These are phyloP conservation scores for Aphidoletes aphidimyza DNA, from an alignment of 2,888 invertebrate species.

Conservation along the genomic window DNA sequence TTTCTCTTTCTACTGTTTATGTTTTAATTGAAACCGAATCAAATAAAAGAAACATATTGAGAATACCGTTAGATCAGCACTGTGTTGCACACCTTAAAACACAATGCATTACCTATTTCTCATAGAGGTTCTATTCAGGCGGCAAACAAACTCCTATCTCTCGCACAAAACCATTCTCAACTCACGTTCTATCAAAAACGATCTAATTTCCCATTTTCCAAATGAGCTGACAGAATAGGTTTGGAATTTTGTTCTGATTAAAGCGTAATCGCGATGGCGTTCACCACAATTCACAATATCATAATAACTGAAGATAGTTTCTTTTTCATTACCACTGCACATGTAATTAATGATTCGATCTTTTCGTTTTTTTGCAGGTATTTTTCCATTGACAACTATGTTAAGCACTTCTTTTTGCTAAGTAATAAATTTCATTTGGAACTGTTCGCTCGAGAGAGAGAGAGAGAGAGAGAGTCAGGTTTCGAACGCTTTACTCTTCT, in stretches of 20 bases:
- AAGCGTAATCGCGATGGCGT: not conserved
- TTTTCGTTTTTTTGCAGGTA: not conserved
- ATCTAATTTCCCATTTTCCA: constrained; percentile 7
- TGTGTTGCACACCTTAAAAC: not conserved
- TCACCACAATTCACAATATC: not conserved
- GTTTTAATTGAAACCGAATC: constrained; percentile 29
- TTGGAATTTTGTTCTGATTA: too few species aligned
- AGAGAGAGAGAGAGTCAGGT: too few species aligned
- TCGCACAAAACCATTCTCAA: constrained; percentile 17
- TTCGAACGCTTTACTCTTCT: not conserved
- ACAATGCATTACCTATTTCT: constrained; percentile 43
- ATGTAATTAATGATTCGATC: not conserved
- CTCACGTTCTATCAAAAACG: not conserved
- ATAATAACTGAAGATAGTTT: not conserved
- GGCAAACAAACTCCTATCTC: too few species aligned
- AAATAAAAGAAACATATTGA: not conserved
- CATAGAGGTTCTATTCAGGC: not conserved
- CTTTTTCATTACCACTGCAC: not conserved
- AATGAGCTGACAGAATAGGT: not conserved
- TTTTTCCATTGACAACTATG: not conserved
- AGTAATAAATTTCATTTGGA: not conserved
- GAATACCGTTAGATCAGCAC: not conserved
- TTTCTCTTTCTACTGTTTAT: not conserved
- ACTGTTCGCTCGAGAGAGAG: not conserved
- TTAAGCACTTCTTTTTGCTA: not conserved